Evolutionary conservation across 1,140 invertebrate genomes (phyloP).

Genomic region (Drosophila bifasciata): DNA sequence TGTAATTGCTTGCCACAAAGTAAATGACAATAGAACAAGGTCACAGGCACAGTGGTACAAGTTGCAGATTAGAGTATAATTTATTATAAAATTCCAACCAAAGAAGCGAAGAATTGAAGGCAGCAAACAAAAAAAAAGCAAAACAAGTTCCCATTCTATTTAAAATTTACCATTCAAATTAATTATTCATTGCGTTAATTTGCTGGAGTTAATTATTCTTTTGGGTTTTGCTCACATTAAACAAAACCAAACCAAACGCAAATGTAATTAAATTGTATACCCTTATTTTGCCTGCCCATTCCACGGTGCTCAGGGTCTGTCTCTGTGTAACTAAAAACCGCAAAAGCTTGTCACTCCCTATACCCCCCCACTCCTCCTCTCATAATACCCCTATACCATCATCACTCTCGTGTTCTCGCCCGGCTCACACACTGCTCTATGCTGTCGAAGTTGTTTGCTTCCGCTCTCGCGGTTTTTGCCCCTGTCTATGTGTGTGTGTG

Average conservation of each 20-base stretch:
- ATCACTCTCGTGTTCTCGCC: conserved; percentile 44
- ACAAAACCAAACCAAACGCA: background rate
- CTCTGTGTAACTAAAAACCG: conserved; percentile 75
- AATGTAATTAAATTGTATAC: background rate
- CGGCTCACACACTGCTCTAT: conserved; percentile 16
- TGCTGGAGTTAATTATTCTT: no score
- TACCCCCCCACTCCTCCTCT: background rate
- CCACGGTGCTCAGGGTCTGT: conserved; percentile 49
- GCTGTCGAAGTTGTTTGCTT: conserved; percentile 72
- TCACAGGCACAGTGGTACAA: conserved; percentile 54
- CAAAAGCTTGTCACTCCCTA: conserved; percentile 68
- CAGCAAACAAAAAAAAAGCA: no score
- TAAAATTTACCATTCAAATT: no score
- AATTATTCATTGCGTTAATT: no score
- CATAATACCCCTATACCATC: background rate
- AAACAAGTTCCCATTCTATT: no score
- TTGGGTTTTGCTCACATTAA: no score
- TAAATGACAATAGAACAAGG: conserved; percentile 71
- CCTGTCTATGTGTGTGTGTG: conserved; percentile 28
- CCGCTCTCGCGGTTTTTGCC: conserved; percentile 59
- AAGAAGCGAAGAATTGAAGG: no score
- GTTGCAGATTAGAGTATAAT: no score
- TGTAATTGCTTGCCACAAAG: conserved; percentile 79
- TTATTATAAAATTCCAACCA: no score
- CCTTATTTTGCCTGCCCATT: no score